Conservation (phyloP, 2,888 invertebrate species). For the Volucella zonaria region DNA sequence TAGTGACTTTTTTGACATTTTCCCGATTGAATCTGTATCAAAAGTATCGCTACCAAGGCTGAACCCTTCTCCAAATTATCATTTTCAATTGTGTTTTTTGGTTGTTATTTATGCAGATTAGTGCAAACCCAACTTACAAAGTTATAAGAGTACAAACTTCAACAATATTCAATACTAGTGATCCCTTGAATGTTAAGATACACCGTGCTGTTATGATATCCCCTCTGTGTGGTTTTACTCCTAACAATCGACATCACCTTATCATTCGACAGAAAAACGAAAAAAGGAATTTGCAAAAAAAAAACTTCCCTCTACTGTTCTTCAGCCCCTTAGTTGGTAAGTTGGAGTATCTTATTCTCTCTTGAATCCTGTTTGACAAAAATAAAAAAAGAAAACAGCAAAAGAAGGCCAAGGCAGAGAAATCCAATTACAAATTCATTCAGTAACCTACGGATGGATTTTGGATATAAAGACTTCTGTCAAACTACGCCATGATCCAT, state of each 20-base stretch:
- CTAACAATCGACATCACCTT: conserved; percentile 13
- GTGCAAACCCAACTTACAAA: conserved; percentile 64
- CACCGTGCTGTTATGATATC: conserved; percentile 15
- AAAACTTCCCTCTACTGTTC: conserved; percentile 37
- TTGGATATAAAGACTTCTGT: conserved; percentile 74
- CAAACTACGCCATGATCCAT: conserved; percentile 74
- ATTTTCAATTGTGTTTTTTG: conserved; percentile 15
- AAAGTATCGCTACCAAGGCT: no score
- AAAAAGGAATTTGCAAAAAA: conserved; percentile 6
- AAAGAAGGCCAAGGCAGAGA: conserved; percentile 53
- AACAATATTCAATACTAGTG: conserved; percentile 58
- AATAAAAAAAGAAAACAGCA: conserved; percentile 44
- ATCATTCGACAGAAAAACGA: conserved; percentile 28
- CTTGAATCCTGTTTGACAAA: conserved; percentile 67
- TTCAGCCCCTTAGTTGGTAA: conserved; percentile 63
- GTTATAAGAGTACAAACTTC: conserved; percentile 38
- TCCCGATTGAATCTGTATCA: no score
- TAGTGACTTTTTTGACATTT: no score
- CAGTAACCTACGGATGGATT: conserved; percentile 73
- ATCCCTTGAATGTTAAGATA: conserved; percentile 16
- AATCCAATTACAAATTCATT: conserved; percentile 74
- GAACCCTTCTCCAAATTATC: neutral
- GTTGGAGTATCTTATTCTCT: conserved; percentile 59
- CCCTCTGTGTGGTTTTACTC: neutral
- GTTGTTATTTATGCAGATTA: conserved; percentile 61